Percentiles rank a stretch among this genome's conserved stretches.
phyloP scores from a whole-genome alignment of 2,113 vertebrate species.

The Myiozetetes cayanensis region DNA sequence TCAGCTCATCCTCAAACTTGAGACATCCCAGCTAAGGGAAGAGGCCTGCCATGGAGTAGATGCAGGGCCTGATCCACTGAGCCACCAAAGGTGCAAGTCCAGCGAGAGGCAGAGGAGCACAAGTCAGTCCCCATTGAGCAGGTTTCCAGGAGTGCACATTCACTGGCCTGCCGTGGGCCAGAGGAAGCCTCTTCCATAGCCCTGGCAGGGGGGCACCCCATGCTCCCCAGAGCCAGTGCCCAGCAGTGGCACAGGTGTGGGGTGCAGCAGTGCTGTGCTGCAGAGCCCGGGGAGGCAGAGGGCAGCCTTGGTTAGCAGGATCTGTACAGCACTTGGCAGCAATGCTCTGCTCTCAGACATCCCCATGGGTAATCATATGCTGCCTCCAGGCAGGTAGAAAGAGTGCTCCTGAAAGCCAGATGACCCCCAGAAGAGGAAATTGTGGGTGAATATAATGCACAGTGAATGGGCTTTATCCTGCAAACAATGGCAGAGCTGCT shows the following conservation, averaged over 20 bases:
- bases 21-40: not conserved
- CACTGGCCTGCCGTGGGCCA: rapidly evolving
- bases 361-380: rapidly evolving
- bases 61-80: not conserved
- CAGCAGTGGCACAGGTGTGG: not conserved
- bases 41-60: not conserved
- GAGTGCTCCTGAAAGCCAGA: not conserved
- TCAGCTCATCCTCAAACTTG: not conserved
- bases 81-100: not conserved
- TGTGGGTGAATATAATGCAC: not conserved
- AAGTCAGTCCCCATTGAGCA: rapidly evolving
- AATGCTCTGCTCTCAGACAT: not conserved
- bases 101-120: not conserved
- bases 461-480: not conserved
- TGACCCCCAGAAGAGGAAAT: not conserved
- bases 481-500: not conserved
- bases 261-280: not conserved
- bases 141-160: not conserved
- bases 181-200: not conserved
- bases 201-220: not conserved
- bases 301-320: conserved; percentile 30
- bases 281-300: not conserved
- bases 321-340: rapidly evolving
- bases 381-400: not conserved
- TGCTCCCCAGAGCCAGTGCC: too few species aligned